Percentiles rank a stretch among this genome's conserved stretches.
Conservation (phyloP, 1,140 invertebrate genomes). For the Drosophila chauvacae region DNA sequence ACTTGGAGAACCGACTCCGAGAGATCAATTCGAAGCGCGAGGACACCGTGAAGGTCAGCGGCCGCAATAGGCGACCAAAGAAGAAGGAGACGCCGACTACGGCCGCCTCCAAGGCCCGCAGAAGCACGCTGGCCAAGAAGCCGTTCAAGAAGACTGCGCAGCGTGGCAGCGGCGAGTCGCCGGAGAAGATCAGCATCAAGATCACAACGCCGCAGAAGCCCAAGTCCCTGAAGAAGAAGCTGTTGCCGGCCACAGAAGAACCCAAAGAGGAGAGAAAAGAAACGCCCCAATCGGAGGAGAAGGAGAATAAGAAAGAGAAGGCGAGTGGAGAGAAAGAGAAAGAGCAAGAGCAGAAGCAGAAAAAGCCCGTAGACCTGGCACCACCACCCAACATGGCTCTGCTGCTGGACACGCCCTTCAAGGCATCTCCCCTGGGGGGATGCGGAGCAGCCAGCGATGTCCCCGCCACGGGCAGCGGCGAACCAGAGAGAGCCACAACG, state of each 20-base stretch:
- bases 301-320: neutral
- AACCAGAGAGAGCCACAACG: neutral
- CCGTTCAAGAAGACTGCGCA: constrained; percentile 2
- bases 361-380: neutral
- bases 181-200: constrained; percentile 63
- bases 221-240: constrained; percentile 5
- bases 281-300: neutral
- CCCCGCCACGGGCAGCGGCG: neutral
- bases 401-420: constrained; percentile 73
- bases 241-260: neutral
- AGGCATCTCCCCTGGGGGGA: constrained; percentile 31
- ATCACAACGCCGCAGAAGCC: constrained; percentile 63
- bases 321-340: neutral
- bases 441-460: neutral
- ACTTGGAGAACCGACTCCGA: constrained; percentile 71
- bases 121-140: constrained; percentile 6
- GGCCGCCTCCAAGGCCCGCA: constrained; percentile 21
- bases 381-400: constrained; percentile 53
- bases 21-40: constrained; percentile 68
- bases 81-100: constrained; percentile 33
- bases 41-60: constrained; percentile 5
- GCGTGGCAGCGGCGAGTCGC: constrained; percentile 8
- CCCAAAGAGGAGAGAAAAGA: neutral
- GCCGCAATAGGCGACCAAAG: constrained; percentile 5
- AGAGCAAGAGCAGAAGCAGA: constrained; percentile 2